Base-by-base conservation (phyloP, 1,140 invertebrate genomes). In the Hylaeus volcanicus region DNA sequence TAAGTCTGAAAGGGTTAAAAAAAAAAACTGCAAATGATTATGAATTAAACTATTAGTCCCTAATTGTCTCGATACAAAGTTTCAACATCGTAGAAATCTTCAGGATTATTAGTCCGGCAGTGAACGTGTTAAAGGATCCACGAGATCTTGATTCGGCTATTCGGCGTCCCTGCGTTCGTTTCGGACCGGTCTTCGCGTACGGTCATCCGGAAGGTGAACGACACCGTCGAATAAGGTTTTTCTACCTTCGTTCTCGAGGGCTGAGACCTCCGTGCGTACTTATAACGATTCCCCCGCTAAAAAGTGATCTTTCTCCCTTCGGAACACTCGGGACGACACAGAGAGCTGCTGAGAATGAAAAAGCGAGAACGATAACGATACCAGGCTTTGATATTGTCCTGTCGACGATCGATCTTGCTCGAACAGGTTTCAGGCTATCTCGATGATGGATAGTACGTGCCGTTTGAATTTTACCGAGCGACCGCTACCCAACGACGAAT, bases 181-280 rank as follows among this genome's bases (percentile, higher is more conserved):
- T 73, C 26, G 60, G 69, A 73, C 77, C 77, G 69, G 77, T 79
- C 77, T 55, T 51, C n/a, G 60, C 9, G 6, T 12, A 79, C 69
- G 60, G 76, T 73, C 51, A 53, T 64, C 39, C 51, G 60, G 58
- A 79, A 79, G 76, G 76, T 79, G 60, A 79, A 79, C 60, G 76
- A 79, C 76, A 70, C 48, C 51, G 9, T 69, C 55, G 55, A 61
- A 61, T 39, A 69, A 69, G 53, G 64, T 68, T 55, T 68, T 51
- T 74, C 58, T 63, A 41, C 26, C 72, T 63, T n/a, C 45, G 48
- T 64, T 39, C 70, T 53, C n/a, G 60, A 79, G 58, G 70, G 48
- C 51, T 55, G 41, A 15, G 14, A 53, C 69, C 68, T 79, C 63
- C 43, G 12, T 14, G 3, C 14, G 60, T 43, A 15, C 58, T 43